Conservation (phyloP, 2,888 invertebrate species). For the Erannis defoliaria region DNA sequence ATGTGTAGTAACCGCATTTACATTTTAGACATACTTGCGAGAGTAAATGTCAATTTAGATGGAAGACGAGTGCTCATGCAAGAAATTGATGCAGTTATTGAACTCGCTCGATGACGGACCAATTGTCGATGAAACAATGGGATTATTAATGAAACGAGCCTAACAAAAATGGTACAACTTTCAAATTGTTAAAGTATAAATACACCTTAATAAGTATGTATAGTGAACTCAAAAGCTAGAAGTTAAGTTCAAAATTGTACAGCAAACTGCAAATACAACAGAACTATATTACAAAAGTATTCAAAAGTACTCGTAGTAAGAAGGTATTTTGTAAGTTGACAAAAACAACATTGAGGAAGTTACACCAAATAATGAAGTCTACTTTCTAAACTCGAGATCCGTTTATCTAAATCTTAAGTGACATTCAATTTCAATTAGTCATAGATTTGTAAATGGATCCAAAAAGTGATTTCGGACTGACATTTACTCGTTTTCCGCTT, state of each 20-base stretch:
- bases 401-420: constrained; percentile 72
- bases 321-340: not conserved
- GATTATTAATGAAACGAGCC: constrained; percentile 57
- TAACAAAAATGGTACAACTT: constrained; percentile 39
- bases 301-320: not conserved
- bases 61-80: constrained; percentile 75
- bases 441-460: constrained; percentile 56
- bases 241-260: not conserved
- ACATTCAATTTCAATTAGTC: constrained; percentile 73
- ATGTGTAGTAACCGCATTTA: constrained; percentile 82
- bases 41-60: constrained; percentile 85
- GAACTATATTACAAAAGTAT: too few relatives aligned
- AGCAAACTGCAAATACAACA: too few relatives aligned
- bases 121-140: constrained; percentile 70
- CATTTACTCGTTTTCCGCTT: constrained; percentile 69
- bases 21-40: constrained; percentile 81
- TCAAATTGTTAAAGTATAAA: constrained; percentile 23
- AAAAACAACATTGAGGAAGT: constrained; percentile 13
- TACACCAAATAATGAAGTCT: constrained; percentile 34
- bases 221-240: constrained; percentile 1
- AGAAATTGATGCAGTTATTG: constrained; percentile 82
- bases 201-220: not conserved
- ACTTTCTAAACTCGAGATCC: constrained; percentile 46
- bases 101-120: constrained; percentile 73
- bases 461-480: constrained; percentile 50